Conservation (phyloP, 2,888 invertebrate species). For the Pachycephus smyrnensis region DNA sequence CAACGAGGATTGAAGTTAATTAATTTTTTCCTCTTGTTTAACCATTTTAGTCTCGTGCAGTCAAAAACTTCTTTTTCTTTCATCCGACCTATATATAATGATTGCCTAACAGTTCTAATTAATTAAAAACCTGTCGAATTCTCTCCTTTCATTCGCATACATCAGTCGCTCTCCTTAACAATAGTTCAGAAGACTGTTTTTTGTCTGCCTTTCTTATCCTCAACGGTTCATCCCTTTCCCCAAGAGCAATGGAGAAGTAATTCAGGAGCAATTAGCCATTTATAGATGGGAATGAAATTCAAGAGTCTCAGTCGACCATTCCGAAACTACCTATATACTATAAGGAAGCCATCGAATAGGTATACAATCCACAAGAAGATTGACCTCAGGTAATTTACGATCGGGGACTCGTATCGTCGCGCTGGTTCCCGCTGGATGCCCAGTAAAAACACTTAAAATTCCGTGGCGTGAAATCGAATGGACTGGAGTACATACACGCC, state of each 20-base stretch:
- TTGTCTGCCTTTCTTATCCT: not conserved
- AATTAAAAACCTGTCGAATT: not conserved
- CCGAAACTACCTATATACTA: not conserved
- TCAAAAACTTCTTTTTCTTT: not conserved
- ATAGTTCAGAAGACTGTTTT: not conserved
- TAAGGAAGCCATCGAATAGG: not conserved
- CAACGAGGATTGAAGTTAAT: not conserved
- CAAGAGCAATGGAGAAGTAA: not conserved
- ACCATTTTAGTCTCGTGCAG: not conserved
- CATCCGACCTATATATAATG: not conserved
- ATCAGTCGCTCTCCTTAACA: not conserved
- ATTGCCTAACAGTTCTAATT: not conserved
- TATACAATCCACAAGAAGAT: not conserved
- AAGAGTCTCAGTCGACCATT: not conserved
- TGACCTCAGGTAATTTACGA: not conserved
- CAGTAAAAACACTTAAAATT: not conserved
- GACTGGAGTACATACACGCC: not conserved
- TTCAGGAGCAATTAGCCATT: not conserved
- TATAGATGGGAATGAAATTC: not conserved
- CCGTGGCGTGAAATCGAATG: not conserved
- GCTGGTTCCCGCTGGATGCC: not conserved
- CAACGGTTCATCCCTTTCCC: not conserved
- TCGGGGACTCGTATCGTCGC: not conserved
- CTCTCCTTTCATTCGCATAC: not conserved
- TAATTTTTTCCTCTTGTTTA: conserved; percentile 5